A percentile compares a stretch with the other conserved stretches of the same genome.
phyloP scores from a whole-genome alignment of 2,113 vertebrate species.

The Paratilapia polleni region DNA sequence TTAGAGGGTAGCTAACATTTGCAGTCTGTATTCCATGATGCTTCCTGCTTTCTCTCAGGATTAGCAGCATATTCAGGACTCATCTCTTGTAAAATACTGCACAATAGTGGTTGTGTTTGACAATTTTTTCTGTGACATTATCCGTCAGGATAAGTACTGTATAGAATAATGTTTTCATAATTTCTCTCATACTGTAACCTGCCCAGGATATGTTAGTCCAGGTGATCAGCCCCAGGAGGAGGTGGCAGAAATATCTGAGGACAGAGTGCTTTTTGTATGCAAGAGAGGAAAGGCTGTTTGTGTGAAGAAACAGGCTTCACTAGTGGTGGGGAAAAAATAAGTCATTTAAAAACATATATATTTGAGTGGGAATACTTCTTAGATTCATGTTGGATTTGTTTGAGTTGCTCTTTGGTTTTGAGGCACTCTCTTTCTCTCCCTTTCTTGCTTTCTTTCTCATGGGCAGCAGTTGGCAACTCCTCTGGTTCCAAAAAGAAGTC shows the following conservation, averaged over 20 bases:
- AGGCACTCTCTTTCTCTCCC: too few species aligned
- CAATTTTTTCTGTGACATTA: neutral
- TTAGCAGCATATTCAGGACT: neutral
- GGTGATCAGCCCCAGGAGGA: neutral
- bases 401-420: too few species aligned
- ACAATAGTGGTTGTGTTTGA: neutral
- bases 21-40: conserved; percentile 2
- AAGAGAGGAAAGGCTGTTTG: neutral
- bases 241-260: neutral
- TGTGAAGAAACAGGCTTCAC: neutral
- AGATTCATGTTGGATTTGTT: neutral
- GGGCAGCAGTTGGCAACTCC: neutral
- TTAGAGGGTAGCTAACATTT: conserved; percentile 3
- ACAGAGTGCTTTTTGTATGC: neutral
- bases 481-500: neutral
- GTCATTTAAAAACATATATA: too few species aligned
- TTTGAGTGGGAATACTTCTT: neutral
- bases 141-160: neutral
- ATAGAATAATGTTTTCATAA: neutral
- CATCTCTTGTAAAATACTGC: conserved; percentile 4
- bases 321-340: too few species aligned
- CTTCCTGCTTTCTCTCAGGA: neutral
- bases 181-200: neutral
- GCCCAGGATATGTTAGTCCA: neutral
- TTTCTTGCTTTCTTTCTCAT: neutral